Evolutionary conservation across 37 sponge, comb jelly and placozoan genomes (phyloP), one percentile per base, ranked within the genome.

Genomic region (Haliclona indistincta): DNA sequence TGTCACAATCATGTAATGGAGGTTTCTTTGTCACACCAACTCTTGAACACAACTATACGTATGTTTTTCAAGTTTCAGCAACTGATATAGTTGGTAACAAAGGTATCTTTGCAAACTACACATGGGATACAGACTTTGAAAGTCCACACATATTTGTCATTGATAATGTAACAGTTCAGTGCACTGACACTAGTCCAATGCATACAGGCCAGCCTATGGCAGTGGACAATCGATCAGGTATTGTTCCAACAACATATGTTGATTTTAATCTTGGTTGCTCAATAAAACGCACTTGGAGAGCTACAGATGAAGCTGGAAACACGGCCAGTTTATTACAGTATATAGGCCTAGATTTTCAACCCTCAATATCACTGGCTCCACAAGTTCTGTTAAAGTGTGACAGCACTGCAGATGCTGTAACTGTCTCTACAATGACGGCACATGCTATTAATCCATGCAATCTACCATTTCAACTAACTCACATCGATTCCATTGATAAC

Each of bases 31-130:
- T 22, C 3, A 63, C 76, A n/a, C 53, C 34, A 41, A 44, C 49
- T 3, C 37, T 75, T 6, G 22, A 63, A 30, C 76, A 62, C 6
- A 40, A 43, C 49, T 63, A 38, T 3, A 25, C 15, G 8, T 75
- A 75, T 36, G 22, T 37, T 2, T 66, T 81, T 10, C 19, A 54
- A 20, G 74, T 81, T 8, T 38, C 51, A 33, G 74, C 74, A 15
- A 73, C 74, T 40, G 82, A 81, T 65, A 23, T 3, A 4, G 82
- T 73, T 53, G 74, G 82, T 23, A 81, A 81, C 55, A 37, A n/a
- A 7, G 82, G 67, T 11, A 52, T 63, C 2, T 13, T 30, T 36
- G 35, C 52, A 7, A 34, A 0, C 5, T 64, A 73, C 52, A 26
- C 32, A 6, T 81, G 82, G 82, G 65, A 49, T 22, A 75, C 76